These are phyloP conservation scores for Ennomos fuscantarius DNA, from an alignment of 2,888 invertebrate genomes.

Conservation along the genomic window DNA sequence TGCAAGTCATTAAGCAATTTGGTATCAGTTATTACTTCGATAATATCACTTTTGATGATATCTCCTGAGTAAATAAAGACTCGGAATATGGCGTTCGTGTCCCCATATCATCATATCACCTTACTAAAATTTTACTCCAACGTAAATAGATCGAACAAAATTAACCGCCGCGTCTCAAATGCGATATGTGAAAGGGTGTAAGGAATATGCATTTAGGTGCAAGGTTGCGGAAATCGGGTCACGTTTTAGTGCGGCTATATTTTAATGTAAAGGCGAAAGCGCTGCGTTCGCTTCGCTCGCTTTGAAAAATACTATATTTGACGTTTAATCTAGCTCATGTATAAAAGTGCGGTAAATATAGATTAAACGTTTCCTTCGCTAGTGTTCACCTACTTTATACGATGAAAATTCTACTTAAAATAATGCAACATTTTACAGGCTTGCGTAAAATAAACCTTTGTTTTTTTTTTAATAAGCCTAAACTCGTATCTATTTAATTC, in stretches of 20 bases:
- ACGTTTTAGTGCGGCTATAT: constrained; percentile 37
- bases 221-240: constrained; percentile 39
- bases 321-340: constrained; percentile 38
- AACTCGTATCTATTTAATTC: constrained; percentile 30
- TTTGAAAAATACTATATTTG: constrained; percentile 38
- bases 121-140: constrained; percentile 15
- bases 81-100: too few relatives aligned
- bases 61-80: too few relatives aligned
- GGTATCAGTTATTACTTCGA: too few relatives aligned
- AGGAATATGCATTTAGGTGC: constrained; percentile 45
- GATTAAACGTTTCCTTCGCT: constrained; percentile 8
- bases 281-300: constrained; percentile 19
- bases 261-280: constrained; percentile 32
- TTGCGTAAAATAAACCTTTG: constrained; percentile 1
- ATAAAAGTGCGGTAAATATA: constrained; percentile 28
- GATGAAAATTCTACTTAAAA: constrained; percentile 3
- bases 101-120: neutral
- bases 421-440: neutral
- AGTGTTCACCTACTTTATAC: constrained; percentile 1
- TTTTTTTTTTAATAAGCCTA: constrained; percentile 2
- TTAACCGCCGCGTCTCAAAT: constrained; percentile 21
- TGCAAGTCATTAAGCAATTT: too few relatives aligned
- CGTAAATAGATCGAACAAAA: constrained; percentile 17
- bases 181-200: constrained; percentile 29
- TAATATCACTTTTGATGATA: too few relatives aligned